Evolutionary conservation across 2,113 vertebrate genomes (phyloP), one percentile per base, ranked within the genome.

Genomic region (Mustela lutreola): DNA sequence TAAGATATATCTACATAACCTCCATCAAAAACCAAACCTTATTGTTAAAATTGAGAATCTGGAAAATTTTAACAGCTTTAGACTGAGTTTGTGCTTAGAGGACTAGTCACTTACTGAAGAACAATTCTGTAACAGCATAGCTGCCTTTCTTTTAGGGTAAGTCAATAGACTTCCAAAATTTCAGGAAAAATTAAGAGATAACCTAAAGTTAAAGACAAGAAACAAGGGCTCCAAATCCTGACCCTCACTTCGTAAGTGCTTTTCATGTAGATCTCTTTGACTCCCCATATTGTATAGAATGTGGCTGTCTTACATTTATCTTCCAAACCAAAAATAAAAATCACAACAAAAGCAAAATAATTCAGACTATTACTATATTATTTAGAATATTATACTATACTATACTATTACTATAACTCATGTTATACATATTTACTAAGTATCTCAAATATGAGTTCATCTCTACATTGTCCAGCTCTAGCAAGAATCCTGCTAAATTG

Each of bases 161-260:
- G 62, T 79, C 16, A 70, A 79, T 70, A 81, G 45, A 60, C 45
- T 50, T 63, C 26, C 39, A 76, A 76, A 81, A 78, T 42, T 95
- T 94, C 58, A 81, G 28, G 58, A 78, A 86, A 97, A 90, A 89
- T 85, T 81, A 79, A 91, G 79, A 95, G 28, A 45, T 70, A 85
- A 60, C 19, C 45, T 82, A 50, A 89, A 71, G 42, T 82, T 63
- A 95, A 78, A 95, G 22, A 36, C 45, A 53, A 87, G 67, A 84
- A 48, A 63, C 31, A 65, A 85, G 60, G 75, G 73, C 45, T 86
- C 73, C 28, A 84, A 91, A 83, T 36, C 78, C 19, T 76, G 87
- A 88, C 6, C 33, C 53, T 6, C 7, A 48, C 15, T 63, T 95
- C 63, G 45, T 26, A 39, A 67, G 21, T 82, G 33, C 63, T 92